phyloP scores from a whole-genome alignment of 1,140 invertebrate genomes.

The Drosophila tsacasi region DNA sequence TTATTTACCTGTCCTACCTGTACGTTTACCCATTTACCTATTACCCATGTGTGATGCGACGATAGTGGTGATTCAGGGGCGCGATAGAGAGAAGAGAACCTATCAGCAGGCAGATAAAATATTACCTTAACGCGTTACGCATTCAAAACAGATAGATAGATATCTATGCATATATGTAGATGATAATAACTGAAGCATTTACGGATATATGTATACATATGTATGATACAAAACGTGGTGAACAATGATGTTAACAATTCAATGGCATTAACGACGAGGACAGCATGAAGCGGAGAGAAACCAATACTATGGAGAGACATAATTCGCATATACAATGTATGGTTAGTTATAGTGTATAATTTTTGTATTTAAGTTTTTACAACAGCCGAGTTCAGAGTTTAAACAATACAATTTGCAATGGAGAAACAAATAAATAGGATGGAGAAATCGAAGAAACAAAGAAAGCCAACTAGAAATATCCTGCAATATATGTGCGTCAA shows the following conservation, averaged over 20 bases:
- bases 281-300: slow-evolving; percentile 46
- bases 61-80: slow-evolving; percentile 36
- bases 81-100: slow-evolving; percentile 39
- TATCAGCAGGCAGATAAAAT: slow-evolving; percentile 77
- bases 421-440: slow-evolving; percentile 12
- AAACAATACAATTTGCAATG: slow-evolving; percentile 21
- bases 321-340: slow-evolving; percentile 64
- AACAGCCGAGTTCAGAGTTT: slow-evolving; percentile 64
- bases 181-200: slow-evolving; percentile 50
- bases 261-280: slow-evolving; percentile 69
- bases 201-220: slow-evolving; percentile 52
- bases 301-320: slow-evolving; percentile 61
- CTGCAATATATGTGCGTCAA: slow-evolving; percentile 65
- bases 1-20: slow-evolving; percentile 27
- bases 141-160: slow-evolving; percentile 49
- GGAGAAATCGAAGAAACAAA: slow-evolving; percentile 39
- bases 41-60: slow-evolving; percentile 9
- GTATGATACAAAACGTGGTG: slow-evolving; percentile 69
- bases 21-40: slow-evolving; percentile 1
- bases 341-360: slow-evolving; percentile 76
- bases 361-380: slow-evolving; percentile 82
- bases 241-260: slow-evolving; percentile 84
- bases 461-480: slow-evolving; percentile 60
- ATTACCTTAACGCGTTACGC: slow-evolving; percentile 81
- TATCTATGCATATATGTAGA: slow-evolving; percentile 45